Conservation (phyloP, 2,113 vertebrate genomes). For the Puma concolor region DNA sequence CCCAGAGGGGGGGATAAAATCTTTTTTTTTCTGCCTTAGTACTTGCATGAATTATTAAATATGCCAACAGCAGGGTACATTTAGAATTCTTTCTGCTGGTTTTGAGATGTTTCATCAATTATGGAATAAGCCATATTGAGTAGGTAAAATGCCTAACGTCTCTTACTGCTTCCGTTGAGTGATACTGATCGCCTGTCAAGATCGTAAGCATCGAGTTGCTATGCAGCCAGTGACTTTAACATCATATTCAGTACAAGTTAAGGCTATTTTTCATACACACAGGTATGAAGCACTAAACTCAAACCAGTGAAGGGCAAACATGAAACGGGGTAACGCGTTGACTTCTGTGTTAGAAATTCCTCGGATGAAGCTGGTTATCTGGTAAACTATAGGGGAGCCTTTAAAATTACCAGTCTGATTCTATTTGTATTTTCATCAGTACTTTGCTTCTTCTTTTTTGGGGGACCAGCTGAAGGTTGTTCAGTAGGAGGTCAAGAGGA, state of each 20-base stretch:
- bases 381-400: background rate
- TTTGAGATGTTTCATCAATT: conserved; percentile 10
- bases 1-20: background rate
- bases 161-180: background rate
- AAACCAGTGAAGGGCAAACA: background rate
- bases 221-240: fast-evolving
- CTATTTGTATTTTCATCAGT: fast-evolving
- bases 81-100: background rate
- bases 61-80: background rate
- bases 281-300: too few relatives aligned
- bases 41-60: background rate
- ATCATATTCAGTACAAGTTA: background rate
- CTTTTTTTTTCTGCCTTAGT: background rate
- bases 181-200: background rate
- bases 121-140: background rate
- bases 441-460: fast-evolving
- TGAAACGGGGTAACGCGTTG: background rate
- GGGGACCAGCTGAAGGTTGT: fast-evolving
- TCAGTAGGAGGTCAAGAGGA: too few relatives aligned
- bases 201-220: background rate
- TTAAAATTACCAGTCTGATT: background rate
- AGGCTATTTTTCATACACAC: background rate
- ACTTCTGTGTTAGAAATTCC: background rate
- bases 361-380: background rate
- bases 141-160: background rate